Evolutionary conservation across 2,888 invertebrate genomes (phyloP).

Genomic region (Lithodes maja): DNA sequence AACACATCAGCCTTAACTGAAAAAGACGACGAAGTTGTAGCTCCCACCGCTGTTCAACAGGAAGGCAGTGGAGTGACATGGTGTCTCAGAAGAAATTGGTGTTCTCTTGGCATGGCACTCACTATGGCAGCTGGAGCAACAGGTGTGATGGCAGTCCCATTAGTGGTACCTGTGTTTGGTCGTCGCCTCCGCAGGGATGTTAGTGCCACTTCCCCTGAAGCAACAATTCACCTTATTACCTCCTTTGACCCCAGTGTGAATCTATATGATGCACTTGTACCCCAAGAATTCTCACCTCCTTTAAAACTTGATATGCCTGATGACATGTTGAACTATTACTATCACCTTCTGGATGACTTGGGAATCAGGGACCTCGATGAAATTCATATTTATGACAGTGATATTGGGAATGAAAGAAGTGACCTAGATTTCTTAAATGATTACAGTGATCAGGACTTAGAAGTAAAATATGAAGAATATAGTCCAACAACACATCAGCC

Average conservation of each 20-base stretch:
- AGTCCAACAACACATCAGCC: neutral
- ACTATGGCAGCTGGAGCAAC: constrained; percentile 50
- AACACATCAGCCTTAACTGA: neutral
- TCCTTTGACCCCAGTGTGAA: constrained; percentile 10
- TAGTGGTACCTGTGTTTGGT: constrained; percentile 45
- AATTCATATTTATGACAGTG: neutral
- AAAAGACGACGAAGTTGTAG: neutral
- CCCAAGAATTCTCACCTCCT: neutral
- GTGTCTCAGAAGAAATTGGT: constrained; percentile 52
- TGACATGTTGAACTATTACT: neutral
- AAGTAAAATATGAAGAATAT: neutral
- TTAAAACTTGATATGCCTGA: neutral
- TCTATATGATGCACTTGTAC: neutral
- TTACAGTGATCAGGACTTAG: neutral
- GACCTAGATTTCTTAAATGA: neutral
- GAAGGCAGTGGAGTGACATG: neutral
- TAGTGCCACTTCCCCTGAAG: neutral
- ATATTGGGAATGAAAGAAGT: neutral
- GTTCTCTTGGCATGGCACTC: constrained; percentile 48
- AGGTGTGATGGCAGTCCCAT: constrained; percentile 45
- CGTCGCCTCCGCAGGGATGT: constrained; percentile 18
- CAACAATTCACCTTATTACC: neutral
- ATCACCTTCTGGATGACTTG: neutral
- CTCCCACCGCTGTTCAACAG: neutral
- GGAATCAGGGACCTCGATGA: neutral